Evolutionary conservation across 2,113 vertebrate species (phyloP).

Genomic region (Tichodroma muraria): DNA sequence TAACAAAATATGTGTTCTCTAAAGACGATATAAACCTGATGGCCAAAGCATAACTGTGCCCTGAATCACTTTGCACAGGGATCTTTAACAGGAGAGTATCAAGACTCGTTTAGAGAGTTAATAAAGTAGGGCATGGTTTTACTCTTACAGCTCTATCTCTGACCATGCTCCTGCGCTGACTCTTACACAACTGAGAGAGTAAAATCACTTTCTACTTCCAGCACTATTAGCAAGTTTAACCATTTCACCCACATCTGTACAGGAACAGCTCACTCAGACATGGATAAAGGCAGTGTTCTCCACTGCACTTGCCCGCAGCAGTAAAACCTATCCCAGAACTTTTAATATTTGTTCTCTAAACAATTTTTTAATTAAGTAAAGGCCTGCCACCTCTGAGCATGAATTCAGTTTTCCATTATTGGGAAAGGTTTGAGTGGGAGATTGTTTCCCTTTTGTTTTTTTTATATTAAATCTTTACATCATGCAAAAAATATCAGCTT

Average conservation of each 20-base stretch:
- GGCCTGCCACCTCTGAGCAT: not conserved
- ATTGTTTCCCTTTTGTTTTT: not conserved
- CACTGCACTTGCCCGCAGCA: not conserved
- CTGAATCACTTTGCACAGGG: not conserved
- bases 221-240: not conserved
- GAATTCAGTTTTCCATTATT: not conserved
- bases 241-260: not conserved
- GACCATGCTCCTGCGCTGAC: not conserved
- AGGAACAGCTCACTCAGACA: not conserved
- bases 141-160: not conserved
- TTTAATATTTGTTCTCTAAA: not conserved
- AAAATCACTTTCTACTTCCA: not conserved
- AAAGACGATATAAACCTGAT: not conserved
- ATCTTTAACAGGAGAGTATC: not conserved
- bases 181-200: not conserved
- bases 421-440: not conserved
- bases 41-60: not conserved
- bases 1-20: not conserved
- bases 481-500: not conserved
- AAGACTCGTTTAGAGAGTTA: not conserved
- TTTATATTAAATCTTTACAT: not conserved
- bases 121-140: not conserved
- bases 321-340: not conserved
- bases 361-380: not conserved
- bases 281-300: rapidly evolving